Evolutionary conservation across 64 coral and sea anemone genomes (phyloP).

Genomic region (Pocillopora verrucosa): DNA sequence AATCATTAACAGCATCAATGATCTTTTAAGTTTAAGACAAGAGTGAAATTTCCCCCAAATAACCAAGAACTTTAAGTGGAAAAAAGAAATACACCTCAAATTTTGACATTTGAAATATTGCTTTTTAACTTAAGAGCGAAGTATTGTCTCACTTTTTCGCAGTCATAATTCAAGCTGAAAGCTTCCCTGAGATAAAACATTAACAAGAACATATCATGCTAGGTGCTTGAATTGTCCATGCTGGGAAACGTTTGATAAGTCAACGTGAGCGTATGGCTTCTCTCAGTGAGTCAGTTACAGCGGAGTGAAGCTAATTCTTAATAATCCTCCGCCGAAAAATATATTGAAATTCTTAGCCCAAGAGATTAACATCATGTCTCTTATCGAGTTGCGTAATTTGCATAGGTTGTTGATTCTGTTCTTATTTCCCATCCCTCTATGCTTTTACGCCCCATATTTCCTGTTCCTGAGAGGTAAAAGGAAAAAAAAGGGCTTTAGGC

Average conservation of each 20-base stretch:
- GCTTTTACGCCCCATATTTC: neutral
- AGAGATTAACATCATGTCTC: neutral
- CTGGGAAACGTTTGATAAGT: too few relatives aligned
- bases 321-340: neutral
- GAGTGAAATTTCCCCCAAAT: neutral
- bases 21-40: neutral
- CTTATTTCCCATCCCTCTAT: conserved; percentile 2
- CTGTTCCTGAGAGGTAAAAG: neutral
- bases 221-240: neutral
- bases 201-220: neutral
- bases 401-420: neutral
- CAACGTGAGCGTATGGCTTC: too few relatives aligned
- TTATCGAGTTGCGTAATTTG: neutral
- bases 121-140: neutral
- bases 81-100: neutral
- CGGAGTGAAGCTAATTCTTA: too few relatives aligned
- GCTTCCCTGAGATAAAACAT: neutral
- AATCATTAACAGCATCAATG: neutral
- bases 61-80: neutral
- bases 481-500: neutral
- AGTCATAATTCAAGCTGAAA: neutral
- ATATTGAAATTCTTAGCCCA: neutral
- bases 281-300: too few relatives aligned
- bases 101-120: neutral
- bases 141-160: too few relatives aligned